Percentiles rank a stretch among this genome's conserved stretches.
phyloP scores from a whole-genome alignment of 35 echinoderm and acorn worm genomes.

The Anneissia japonica region DNA sequence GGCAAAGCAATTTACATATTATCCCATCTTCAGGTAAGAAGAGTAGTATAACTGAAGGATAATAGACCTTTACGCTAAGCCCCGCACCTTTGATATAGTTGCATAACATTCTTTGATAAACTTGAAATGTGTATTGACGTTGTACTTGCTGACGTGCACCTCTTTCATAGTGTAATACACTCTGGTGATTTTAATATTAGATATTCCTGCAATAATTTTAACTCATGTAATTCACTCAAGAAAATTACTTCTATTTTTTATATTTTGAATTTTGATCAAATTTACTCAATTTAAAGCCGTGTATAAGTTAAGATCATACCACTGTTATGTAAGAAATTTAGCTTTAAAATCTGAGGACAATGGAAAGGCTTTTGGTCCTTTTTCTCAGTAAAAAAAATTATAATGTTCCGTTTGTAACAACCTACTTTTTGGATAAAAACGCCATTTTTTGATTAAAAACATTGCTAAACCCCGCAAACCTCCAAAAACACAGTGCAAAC shows the following conservation, averaged over 20 bases:
- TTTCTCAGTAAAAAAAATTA: not conserved
- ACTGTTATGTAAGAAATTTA: not conserved
- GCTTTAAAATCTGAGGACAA: not conserved
- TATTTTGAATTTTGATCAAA: too few species aligned
- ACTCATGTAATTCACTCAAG: too few species aligned
- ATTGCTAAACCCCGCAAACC: too few species aligned
- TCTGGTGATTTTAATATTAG: not conserved
- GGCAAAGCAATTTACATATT: not conserved
- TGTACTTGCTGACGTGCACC: too few species aligned
- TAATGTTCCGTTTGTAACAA: not conserved
- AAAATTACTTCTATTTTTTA: too few species aligned
- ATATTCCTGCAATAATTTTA: too few species aligned
- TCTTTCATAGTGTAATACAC: too few species aligned
- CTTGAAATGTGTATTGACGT: too few species aligned
- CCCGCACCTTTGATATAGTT: too few species aligned
- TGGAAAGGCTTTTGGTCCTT: not conserved
- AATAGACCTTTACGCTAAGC: not conserved
- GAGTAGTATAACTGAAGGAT: not conserved
- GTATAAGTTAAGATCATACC: not conserved
- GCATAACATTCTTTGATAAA: too few species aligned
- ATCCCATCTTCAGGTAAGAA: not conserved
- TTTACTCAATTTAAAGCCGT: not conserved
- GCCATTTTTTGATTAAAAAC: not conserved
- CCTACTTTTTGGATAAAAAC: not conserved
- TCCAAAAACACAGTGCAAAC: too few species aligned